Evolutionary conservation across 2,888 invertebrate species (phyloP).

Genomic region (Blastobasis adustella): DNA sequence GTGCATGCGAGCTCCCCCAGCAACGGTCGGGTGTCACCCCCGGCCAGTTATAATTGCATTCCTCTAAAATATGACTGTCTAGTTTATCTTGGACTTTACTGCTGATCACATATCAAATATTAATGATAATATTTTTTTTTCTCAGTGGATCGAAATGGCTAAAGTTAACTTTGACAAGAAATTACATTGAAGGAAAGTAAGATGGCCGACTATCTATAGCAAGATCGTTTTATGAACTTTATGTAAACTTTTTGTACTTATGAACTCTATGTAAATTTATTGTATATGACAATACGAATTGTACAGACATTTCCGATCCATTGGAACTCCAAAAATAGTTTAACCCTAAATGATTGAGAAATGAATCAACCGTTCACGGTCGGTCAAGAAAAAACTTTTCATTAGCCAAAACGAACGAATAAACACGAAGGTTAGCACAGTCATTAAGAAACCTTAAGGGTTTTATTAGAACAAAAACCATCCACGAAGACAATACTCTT

Average conservation of each 20-base stretch:
- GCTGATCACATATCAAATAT: neutral
- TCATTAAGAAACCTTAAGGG: constrained; percentile 62
- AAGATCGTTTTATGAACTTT: no score
- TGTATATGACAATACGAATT: no score
- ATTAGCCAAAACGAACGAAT: constrained; percentile 28
- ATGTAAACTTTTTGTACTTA: no score
- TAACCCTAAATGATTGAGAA: no score
- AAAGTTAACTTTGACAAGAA: no score
- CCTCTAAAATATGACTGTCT: constrained; percentile 60
- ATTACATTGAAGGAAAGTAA: neutral
- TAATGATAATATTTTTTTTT: neutral
- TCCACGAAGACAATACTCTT: constrained; percentile 59
- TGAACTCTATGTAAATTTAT: no score
- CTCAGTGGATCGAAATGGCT: neutral
- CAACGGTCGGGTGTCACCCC: constrained; percentile 47
- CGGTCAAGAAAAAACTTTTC: constrained; percentile 16
- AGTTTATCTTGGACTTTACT: constrained; percentile 4
- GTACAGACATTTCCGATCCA: no score
- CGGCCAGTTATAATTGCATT: constrained; percentile 66
- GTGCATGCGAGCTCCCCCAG: constrained; percentile 29
- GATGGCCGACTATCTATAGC: no score
- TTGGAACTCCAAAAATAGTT: no score
- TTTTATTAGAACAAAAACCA: constrained; percentile 64
- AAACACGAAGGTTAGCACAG: constrained; percentile 39
- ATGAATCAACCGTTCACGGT: no score